phyloP scores from a whole-genome alignment of 1,140 invertebrate species.

The Drosophila arawakana region DNA sequence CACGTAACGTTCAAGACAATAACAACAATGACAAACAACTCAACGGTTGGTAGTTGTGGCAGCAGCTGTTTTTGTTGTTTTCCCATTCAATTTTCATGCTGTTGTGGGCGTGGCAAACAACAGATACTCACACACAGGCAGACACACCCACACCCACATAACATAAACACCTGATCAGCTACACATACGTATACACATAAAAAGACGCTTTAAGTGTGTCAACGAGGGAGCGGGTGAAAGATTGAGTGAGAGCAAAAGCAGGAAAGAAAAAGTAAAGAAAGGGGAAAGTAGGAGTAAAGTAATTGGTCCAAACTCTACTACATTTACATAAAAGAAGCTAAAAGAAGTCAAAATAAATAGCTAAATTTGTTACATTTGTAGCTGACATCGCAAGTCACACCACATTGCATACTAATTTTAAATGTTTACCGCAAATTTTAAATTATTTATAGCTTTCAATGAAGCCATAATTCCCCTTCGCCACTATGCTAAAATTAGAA shows the following conservation, averaged over 20 bases:
- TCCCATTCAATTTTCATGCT: conserved; percentile 31
- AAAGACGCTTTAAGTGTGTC: background rate
- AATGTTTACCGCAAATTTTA: too few species aligned
- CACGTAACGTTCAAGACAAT: conserved; percentile 44
- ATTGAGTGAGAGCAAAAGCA: background rate
- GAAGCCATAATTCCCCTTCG: too few species aligned
- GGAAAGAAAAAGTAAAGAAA: too few species aligned
- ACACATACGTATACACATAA: background rate
- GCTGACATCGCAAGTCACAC: too few species aligned
- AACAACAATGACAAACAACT: conserved; percentile 42
- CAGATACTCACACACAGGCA: conserved; percentile 16
- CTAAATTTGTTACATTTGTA: too few species aligned
- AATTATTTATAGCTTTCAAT: too few species aligned
- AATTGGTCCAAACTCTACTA: too few species aligned
- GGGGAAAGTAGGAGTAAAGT: too few species aligned
- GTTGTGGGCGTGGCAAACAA: conserved; percentile 42
- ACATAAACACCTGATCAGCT: conserved; percentile 31
- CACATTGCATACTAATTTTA: too few species aligned
- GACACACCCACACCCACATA: background rate
- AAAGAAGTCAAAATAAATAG: too few species aligned
- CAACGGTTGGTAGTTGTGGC: conserved; percentile 1
- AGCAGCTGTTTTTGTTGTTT: conserved; percentile 46
- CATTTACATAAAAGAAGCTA: too few species aligned
- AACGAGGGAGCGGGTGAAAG: background rate
- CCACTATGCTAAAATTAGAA: too few species aligned